A percentile compares a stretch with the other conserved stretches of the same genome.
Evolutionary conservation across 2,113 vertebrate genomes (phyloP).

Genomic region (Rostratula benghalensis): DNA sequence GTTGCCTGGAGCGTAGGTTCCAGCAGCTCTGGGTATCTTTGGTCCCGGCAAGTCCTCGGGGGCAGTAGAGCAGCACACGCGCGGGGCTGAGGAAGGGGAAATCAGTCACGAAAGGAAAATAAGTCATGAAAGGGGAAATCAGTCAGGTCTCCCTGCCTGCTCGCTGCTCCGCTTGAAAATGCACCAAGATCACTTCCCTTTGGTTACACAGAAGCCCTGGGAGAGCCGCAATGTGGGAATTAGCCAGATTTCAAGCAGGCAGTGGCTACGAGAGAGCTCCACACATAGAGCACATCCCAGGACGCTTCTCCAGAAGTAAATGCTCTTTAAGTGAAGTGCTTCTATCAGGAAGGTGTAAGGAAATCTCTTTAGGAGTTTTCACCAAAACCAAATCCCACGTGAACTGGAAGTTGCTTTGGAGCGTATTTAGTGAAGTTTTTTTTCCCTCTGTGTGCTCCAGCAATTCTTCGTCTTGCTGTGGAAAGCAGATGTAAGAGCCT

Average conservation of each 20-base stretch:
- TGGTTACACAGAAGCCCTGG: background rate
- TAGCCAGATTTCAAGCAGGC: background rate
- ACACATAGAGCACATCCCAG: fast-evolving
- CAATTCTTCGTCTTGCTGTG: background rate
- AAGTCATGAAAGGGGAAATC: background rate
- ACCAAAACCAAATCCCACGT: background rate
- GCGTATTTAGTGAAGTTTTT: background rate
- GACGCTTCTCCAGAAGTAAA: background rate
- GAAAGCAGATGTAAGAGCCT: background rate
- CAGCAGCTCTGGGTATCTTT: background rate
- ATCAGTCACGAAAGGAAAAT: too few species aligned
- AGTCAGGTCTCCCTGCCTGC: fast-evolving
- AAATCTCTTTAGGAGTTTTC: background rate
- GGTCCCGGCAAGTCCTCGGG: background rate
- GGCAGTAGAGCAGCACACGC: fast-evolving
- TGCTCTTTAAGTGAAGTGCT: background rate
- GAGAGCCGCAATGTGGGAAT: background rate
- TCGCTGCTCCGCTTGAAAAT: background rate
- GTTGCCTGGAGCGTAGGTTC: background rate
- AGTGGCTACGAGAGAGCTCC: background rate
- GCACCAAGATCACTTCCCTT: background rate
- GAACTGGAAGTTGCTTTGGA: background rate
- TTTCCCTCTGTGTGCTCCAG: background rate
- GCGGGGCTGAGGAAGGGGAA: background rate
- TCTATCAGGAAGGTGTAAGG: background rate